Conservation (phyloP, 2,113 vertebrate species). For the Sapajus apella region DNA sequence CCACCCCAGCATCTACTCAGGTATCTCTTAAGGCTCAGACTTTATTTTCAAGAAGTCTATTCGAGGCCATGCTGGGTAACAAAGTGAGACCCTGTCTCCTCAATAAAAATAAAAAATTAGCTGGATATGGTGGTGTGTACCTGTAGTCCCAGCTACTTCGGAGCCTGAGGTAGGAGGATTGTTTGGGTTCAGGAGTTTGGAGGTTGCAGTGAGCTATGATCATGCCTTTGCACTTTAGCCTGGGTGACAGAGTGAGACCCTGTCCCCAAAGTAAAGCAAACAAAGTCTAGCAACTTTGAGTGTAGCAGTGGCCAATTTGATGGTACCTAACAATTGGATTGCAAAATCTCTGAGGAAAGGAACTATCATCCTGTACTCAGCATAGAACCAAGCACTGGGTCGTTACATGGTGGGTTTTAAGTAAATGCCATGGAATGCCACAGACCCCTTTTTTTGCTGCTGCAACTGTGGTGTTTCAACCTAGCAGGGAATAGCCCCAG, state of each 20-base stretch:
- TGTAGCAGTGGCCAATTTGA: no score
- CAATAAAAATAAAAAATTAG: no score
- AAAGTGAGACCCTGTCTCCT: no score
- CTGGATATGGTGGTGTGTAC: no score
- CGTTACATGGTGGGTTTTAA: fast-evolving
- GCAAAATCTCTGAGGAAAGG: neutral
- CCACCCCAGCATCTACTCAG: neutral
- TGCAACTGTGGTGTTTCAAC: neutral
- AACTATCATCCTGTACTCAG: neutral
- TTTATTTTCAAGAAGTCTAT: neutral
- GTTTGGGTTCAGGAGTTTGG: no score
- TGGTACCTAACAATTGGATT: neutral
- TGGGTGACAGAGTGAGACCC: no score
- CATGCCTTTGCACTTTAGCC: no score
- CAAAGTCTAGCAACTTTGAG: neutral
- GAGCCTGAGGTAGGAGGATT: no score
- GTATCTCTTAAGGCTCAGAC: neutral
- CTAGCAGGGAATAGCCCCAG: neutral
- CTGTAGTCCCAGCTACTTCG: no score
- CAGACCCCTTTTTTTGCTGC: neutral
- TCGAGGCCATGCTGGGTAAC: no score
- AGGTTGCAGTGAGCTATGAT: no score
- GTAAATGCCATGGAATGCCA: neutral
- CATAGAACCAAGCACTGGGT: neutral
- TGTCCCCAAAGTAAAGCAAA: no score